Conservation (phyloP, 2,888 invertebrate species). For the Phoronis australis region DNA sequence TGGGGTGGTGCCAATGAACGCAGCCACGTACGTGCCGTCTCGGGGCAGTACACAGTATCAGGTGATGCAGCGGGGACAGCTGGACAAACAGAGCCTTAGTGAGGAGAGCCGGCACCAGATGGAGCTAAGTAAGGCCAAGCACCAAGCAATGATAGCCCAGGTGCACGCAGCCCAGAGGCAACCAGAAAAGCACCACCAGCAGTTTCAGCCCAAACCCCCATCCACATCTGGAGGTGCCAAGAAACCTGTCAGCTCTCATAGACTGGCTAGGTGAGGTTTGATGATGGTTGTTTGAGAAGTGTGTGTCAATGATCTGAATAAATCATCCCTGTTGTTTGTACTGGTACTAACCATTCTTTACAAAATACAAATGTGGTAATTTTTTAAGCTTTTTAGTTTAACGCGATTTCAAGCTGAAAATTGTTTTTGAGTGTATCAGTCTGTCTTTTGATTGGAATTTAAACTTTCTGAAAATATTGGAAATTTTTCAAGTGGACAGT, state of each 20-base stretch:
- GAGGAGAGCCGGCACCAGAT: constrained; percentile 26
- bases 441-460: too few relatives aligned
- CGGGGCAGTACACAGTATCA: constrained; percentile 36
- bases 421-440: too few relatives aligned
- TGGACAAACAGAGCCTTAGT: constrained; percentile 26
- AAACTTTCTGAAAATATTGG: too few relatives aligned
- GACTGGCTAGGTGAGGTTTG: constrained; percentile 29
- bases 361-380: too few relatives aligned
- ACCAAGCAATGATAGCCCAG: constrained; percentile 50
- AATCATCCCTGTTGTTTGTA: too few relatives aligned
- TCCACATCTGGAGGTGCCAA: constrained; percentile 23
- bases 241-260: constrained; percentile 25
- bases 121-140: constrained; percentile 49
- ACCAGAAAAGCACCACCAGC: constrained; percentile 15
- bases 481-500: too few relatives aligned
- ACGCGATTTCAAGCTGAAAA: too few relatives aligned
- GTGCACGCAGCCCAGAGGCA: constrained; percentile 38
- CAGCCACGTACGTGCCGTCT: constrained; percentile 23
- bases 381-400: too few relatives aligned
- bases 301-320: too few relatives aligned
- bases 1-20: constrained; percentile 31
- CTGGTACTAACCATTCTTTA: too few relatives aligned
- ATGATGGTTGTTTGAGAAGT: too few relatives aligned
- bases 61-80: constrained; percentile 28
- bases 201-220: constrained; percentile 37